phyloP scores from a whole-genome alignment of 2,888 invertebrate genomes.

The Spialia ferax region DNA sequence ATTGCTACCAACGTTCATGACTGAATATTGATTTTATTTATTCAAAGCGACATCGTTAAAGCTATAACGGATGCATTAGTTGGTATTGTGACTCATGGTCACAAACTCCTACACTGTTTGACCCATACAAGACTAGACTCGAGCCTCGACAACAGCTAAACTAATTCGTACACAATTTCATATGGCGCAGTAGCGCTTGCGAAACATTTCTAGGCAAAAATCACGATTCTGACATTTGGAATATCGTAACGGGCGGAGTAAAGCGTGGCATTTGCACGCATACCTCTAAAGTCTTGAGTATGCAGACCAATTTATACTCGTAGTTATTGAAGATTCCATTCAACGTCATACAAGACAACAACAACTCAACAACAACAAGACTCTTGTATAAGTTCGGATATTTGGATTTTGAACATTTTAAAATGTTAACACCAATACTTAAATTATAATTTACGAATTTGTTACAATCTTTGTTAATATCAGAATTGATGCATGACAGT shows the following conservation, averaged over 20 bases:
- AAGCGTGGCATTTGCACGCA: slow-evolving; percentile 79
- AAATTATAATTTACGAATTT: too few species aligned
- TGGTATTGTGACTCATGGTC: slow-evolving; percentile 24
- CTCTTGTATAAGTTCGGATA: background rate
- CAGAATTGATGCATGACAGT: too few species aligned
- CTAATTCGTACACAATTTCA: slow-evolving; percentile 53
- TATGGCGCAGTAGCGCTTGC: slow-evolving; percentile 69
- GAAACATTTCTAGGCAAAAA: slow-evolving; percentile 80
- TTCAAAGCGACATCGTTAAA: slow-evolving; percentile 6
- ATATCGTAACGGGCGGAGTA: slow-evolving; percentile 72
- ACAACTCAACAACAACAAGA: too few species aligned
- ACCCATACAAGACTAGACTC: slow-evolving; percentile 42
- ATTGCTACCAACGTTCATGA: background rate
- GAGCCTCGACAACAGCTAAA: slow-evolving; percentile 38
- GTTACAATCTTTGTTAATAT: too few species aligned
- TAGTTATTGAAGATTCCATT: slow-evolving; percentile 11
- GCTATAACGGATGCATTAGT: background rate
- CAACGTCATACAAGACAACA: background rate
- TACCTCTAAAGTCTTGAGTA: slow-evolving; percentile 59
- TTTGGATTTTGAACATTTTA: background rate
- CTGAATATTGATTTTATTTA: slow-evolving; percentile 15
- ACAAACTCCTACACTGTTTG: slow-evolving; percentile 4
- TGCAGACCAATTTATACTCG: slow-evolving; percentile 21
- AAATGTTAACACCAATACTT: background rate
- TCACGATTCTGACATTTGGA: slow-evolving; percentile 84